Conservation (phyloP, 2,113 vertebrate species). For the Calyptomena viridis region DNA sequence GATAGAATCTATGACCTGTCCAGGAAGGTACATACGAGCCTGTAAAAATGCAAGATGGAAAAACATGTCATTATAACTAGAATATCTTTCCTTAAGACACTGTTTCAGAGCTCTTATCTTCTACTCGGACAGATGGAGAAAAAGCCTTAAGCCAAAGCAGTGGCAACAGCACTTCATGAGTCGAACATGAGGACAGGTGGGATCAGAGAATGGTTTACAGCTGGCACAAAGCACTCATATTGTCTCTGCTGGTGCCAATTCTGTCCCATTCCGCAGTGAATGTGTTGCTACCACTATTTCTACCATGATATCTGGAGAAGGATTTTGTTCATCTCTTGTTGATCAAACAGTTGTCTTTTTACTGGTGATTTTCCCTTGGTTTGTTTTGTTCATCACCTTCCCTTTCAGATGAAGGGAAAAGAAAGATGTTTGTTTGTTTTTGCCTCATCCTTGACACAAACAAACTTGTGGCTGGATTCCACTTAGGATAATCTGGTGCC, state of each 20-base stretch:
- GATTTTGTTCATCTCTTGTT: background rate
- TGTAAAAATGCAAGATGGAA: background rate
- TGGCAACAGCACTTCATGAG: background rate
- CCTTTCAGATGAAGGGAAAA: background rate
- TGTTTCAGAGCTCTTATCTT: background rate
- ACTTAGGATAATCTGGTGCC: background rate
- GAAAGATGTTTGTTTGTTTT: background rate
- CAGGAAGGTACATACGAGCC: background rate
- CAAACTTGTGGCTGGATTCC: background rate
- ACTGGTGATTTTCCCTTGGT: background rate
- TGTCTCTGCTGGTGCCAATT: background rate
- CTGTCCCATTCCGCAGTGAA: background rate
- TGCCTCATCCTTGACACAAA: background rate
- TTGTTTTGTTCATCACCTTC: background rate
- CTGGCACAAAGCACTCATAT: fast-evolving
- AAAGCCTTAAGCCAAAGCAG: background rate
- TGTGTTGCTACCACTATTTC: background rate
- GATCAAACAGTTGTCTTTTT: background rate
- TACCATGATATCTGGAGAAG: background rate
- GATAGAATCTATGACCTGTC: background rate
- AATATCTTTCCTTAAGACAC: background rate
- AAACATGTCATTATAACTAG: background rate
- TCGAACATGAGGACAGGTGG: background rate
- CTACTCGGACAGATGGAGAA: background rate
- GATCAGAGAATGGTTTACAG: background rate